Evolutionary conservation across 1,140 invertebrate genomes (phyloP).

Genomic region (Cydia splendana): DNA sequence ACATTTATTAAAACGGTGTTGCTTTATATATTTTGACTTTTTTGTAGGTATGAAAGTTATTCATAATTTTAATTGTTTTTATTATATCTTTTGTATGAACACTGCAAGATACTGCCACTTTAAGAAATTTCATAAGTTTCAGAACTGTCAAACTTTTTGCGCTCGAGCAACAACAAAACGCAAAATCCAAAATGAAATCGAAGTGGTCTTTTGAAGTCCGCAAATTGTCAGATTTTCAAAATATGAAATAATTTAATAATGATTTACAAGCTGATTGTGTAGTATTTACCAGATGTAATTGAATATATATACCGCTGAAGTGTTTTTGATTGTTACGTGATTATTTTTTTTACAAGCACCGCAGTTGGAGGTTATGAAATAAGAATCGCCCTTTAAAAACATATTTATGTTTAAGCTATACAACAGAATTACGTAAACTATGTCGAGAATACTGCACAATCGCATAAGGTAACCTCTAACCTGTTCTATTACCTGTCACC

Average conservation of each 20-base stretch:
- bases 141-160: constrained; percentile 37
- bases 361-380: constrained; percentile 70
- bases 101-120: background rate
- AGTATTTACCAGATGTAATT: constrained; percentile 61
- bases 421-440: constrained; percentile 55
- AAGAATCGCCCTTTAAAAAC: constrained; percentile 37
- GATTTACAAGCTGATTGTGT: constrained; percentile 74
- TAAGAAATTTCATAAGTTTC: background rate
- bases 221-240: constrained; percentile 70
- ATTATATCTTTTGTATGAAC: background rate
- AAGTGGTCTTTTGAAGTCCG: constrained; percentile 43
- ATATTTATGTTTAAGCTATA: constrained; percentile 36
- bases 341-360: constrained; percentile 50
- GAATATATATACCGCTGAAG: constrained; percentile 47
- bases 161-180: constrained; percentile 40
- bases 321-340: constrained; percentile 48
- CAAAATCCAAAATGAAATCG: constrained; percentile 55
- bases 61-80: background rate
- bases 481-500: constrained; percentile 23
- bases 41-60: background rate
- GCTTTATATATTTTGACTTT: background rate
- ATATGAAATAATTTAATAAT: constrained; percentile 70
- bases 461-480: constrained; percentile 60
- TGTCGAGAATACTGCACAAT: constrained; percentile 75
- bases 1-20: background rate